Base-by-base conservation (phyloP, 1,140 invertebrate genomes). In the Temnothorax nylanderi region DNA sequence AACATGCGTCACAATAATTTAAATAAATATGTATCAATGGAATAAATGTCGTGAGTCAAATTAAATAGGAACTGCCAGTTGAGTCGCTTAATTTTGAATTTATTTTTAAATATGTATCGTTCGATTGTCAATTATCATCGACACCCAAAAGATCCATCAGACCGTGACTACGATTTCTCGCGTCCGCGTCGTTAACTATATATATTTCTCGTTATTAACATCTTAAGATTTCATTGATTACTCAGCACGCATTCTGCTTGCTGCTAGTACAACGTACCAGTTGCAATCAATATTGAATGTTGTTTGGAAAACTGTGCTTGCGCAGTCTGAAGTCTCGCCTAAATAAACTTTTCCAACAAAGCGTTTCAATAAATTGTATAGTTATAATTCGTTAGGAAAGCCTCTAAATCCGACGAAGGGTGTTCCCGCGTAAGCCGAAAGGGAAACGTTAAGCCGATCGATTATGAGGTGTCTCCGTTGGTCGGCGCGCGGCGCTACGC, bases 381-480 rank as follows among this genome's bases (percentile, higher is more conserved):
- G 21, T 56, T 75, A 75, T 56, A 64, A 72, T 32, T 34, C 21
- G 26, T 11, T 54, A 47, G 69, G 37, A 49, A 56, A 74, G 58
- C 16, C 8, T 16, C 4, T 65, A 44, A 75, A 51, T n/a, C 37
- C 41, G 47, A n/a, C 58, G 54, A 44, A 77, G 54, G 51, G 54
- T 34, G 49, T 76, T 34, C 41, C 47, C 16, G 49, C 82, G 85
- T 87, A 56, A 82, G 65, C 37, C 49, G 37, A 67, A 32, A 60
- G 13, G 10, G 37, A 56, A 82, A 86, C 69, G 44, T 26, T 60
- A 67, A 91, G 85, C 64, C 90, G 56, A 92, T 92, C 91, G 90
- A 92, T 92, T 89, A 88, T 62, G 32, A 84, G 62, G 89, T 92
- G 89, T 90, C 89, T 64, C 51, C 34, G 87, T 26, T 81, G 72